These are phyloP conservation scores for Cataglyphis albicans DNA, from an alignment of 2,888 invertebrate genomes.

Conservation along the genomic window DNA sequence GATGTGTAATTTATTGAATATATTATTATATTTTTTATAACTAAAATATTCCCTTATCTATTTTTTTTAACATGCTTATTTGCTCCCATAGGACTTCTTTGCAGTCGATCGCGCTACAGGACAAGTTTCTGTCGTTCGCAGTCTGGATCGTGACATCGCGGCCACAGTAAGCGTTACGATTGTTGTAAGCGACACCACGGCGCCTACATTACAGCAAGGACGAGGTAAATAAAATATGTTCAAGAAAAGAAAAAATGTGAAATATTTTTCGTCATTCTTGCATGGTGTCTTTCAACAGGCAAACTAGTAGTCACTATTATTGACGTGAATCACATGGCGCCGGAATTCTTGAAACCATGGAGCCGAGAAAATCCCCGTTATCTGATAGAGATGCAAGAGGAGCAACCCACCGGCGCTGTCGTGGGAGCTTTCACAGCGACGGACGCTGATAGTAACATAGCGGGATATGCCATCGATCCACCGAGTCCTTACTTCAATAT, in stretches of 20 bases:
- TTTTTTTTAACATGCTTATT: not conserved
- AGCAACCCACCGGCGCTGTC: constrained; percentile 92
- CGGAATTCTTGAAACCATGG: constrained; percentile 91
- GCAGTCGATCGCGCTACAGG: constrained; percentile 89
- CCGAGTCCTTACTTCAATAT: constrained; percentile 92
- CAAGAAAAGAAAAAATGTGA: constrained; percentile 28
- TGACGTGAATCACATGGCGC: constrained; percentile 88
- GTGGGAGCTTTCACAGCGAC: constrained; percentile 92
- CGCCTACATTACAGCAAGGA: constrained; percentile 91
- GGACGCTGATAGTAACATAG: constrained; percentile 94
- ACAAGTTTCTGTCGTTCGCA: constrained; percentile 89
- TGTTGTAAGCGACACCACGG: constrained; percentile 93
- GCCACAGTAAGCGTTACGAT: constrained; percentile 93
- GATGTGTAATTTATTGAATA: not conserved
- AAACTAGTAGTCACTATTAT: constrained; percentile 88
- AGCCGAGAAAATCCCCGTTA: constrained; percentile 89
- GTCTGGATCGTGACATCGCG: constrained; percentile 90
- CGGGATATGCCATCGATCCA: constrained; percentile 91
- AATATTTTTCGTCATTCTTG: not conserved
- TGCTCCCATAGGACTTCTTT: constrained; percentile 88
- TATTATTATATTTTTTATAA: not conserved
- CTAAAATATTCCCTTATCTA: constrained; percentile 5
- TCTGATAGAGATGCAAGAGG: constrained; percentile 91
- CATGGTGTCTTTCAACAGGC: constrained; percentile 85
- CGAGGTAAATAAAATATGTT: constrained; percentile 87